phyloP scores from a whole-genome alignment of 2,797 vertebrate species.

The Phylloscopus collybita region DNA sequence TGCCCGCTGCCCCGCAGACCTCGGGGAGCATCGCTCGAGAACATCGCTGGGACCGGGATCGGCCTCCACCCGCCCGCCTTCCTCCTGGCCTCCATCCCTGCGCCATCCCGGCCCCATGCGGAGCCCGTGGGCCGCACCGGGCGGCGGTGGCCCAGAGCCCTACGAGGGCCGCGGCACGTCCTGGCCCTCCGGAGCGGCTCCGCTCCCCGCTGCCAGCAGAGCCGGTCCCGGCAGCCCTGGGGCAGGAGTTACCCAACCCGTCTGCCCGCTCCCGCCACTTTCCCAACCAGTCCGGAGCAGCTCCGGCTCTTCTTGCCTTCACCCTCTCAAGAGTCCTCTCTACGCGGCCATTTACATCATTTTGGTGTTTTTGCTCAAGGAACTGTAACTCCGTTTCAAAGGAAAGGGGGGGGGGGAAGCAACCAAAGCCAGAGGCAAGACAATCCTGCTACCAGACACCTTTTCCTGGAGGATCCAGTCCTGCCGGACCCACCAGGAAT shows the following conservation, averaged over 20 bases:
- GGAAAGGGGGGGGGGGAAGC: neutral
- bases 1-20: neutral
- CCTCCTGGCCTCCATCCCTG: neutral
- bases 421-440: neutral
- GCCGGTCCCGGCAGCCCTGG: slow-evolving; percentile 35
- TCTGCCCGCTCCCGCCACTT: slow-evolving; percentile 35
- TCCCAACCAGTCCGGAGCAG: slow-evolving; percentile 18
- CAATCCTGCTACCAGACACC: neutral
- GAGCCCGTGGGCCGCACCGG: neutral
- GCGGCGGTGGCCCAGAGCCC: neutral
- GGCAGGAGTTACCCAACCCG: slow-evolving; percentile 46
- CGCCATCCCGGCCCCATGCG: rapidly evolving
- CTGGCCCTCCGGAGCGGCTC: neutral
- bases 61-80: neutral
- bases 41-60: neutral
- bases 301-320: neutral
- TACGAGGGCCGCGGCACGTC: slow-evolving; percentile 39
- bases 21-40: neutral
- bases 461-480: neutral
- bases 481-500: rapidly evolving
- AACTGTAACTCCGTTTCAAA: neutral
- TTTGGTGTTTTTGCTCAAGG: neutral
- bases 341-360: neutral
- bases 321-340: neutral
- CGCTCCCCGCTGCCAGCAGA: neutral